Base-by-base conservation (phyloP, 1,140 invertebrate species). In the Drosophila navojoa region DNA sequence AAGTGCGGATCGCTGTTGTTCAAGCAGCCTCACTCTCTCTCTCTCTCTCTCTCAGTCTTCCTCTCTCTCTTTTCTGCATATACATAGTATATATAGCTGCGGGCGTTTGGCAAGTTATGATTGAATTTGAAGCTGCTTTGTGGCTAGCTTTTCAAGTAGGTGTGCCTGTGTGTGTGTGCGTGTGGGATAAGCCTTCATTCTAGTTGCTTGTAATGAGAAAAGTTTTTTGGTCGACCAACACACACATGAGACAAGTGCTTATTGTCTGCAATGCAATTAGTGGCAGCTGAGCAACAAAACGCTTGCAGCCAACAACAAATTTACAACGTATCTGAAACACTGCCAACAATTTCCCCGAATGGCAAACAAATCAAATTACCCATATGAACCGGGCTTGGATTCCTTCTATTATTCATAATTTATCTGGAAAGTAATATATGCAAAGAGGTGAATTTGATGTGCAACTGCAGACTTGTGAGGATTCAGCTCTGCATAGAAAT, bases 41-140 rank as follows among this genome's bases (percentile, higher is more conserved):
- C 5, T 1, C n/a, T 15, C 13, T 15, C 42, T 3, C 42, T 7
- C 15, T 45, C 11, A 3, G 15, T 16, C n/a, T 15, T 1, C 6
- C 42, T 45, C 42, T 38, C 32, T 35, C 35, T 38, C 35, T 38
- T 6, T 13, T 38, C 35, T 11, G 4, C 4, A 35, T 35, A 35
- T 35, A 35, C 7, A 10, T 35, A 35, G 54, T 38, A 3, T 2
- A 22, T 45, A 55, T 29, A 6, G 57, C 67, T 50, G 50, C 63
- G 69, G 64, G 59, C 79, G 71, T 67, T 38, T 79, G 71, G 58
- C 82, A 79, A 87, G 82, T 89, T 87, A 87, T 87, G 84, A 87
- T 87, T 87, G 82, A 87, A 87, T 89, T 82, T 79, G 64, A 61
- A 89, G 82, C 82, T 79, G 82, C 63, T 70, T 81, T 81, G 75